Base-by-base conservation (phyloP, 1,140 invertebrate species). In the Olivierus martensii region DNA sequence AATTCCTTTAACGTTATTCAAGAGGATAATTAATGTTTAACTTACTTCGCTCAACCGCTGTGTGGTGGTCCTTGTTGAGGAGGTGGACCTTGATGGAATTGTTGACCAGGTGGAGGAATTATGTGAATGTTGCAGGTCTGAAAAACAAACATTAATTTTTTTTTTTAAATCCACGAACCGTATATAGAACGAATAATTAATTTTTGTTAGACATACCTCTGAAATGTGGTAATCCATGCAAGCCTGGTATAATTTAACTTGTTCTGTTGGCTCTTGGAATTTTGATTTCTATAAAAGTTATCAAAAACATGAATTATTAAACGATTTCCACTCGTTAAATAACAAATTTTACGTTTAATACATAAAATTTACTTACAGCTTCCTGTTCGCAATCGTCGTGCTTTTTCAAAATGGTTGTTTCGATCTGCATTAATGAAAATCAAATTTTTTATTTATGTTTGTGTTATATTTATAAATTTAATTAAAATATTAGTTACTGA, bases 211-310 rank as follows among this genome's bases (percentile, higher is more conserved):
- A 44, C 49, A 58, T 47, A 60, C 55, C 42, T 60, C 53, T 36
- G 59, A 49, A 41, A 62, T 62, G 34, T 62, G 61, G 39, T 63
- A 64, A 55, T 64, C 62, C 63, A 64, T 64, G 50, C 63, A 64
- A 17, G 63, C 63, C 50, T 64, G 63, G 51, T 64, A 64, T 3
- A 64, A 41, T 58, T 64, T 62, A 18, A 64, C 62, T 49, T 64
- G 63, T 39, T 64, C 57, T 38, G 28, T 58, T 51, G 14, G 41
- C 17, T 34, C 12, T 37, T 34, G 47, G 22, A 28, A 46, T 46
- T 19, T 52, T 9, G 4, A 9, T 28, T 28, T 28, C 28, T 28
- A 9, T 28, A 28, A 28, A n/a, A 0, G 1, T 28, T 28, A 28
- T 6, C 9, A 28, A 28, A 9, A 28, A 28, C n/a, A n/a, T n/a